Conservation (phyloP, 2,113 vertebrate species). For the Perognathus longimembris region DNA sequence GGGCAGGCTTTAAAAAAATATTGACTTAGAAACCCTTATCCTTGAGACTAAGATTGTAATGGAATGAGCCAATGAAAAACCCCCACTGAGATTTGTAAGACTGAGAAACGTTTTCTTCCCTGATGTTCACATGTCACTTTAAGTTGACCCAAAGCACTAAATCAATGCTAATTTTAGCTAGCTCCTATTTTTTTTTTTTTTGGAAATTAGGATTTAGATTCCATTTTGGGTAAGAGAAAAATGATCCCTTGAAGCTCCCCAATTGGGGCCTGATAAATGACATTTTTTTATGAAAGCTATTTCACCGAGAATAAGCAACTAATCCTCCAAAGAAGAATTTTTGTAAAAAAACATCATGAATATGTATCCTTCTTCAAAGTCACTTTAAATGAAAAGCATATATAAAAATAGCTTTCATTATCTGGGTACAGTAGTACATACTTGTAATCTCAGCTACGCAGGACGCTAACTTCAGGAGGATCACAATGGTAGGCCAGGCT, state of each 20-base stretch:
- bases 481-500: too few relatives aligned
- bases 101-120: slow-evolving; percentile 28
- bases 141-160: slow-evolving; percentile 55
- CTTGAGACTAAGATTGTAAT: slow-evolving; percentile 67
- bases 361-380: slow-evolving; percentile 3
- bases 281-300: not conserved
- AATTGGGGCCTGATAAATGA: not conserved
- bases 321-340: not conserved
- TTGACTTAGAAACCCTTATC: slow-evolving; percentile 74
- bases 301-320: not conserved
- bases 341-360: not conserved
- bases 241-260: not conserved
- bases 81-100: slow-evolving; percentile 54
- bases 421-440: too few relatives aligned
- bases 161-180: slow-evolving; percentile 68
- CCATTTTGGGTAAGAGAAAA: slow-evolving; percentile 21
- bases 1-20: slow-evolving; percentile 65
- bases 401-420: not conserved
- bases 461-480: too few relatives aligned
- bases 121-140: slow-evolving; percentile 63
- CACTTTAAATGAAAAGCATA: not conserved
- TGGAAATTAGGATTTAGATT: slow-evolving; percentile 49
- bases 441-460: too few relatives aligned
- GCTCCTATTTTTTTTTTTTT: slow-evolving; percentile 19
- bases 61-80: slow-evolving; percentile 39